Evolutionary conservation across 2,797 vertebrate species (phyloP), one percentile per base, ranked within the genome.

Genomic region (Sardinella longiceps): DNA sequence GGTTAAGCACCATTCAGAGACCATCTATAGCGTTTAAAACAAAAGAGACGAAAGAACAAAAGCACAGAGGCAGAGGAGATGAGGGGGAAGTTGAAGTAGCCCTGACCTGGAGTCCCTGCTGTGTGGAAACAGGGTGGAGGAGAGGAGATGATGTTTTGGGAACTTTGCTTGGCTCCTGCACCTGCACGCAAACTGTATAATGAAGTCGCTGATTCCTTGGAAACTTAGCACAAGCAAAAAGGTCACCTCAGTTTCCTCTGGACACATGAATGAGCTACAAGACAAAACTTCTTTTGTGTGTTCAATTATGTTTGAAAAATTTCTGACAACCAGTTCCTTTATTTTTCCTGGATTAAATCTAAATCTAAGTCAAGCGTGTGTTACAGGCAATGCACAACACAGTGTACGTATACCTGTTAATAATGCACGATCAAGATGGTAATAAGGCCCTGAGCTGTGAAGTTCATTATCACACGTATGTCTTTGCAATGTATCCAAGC

Each of bases 1-100:
- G 70, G 33, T 77, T 77, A 77, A 77, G 18, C 70, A 43, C 37
- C 37, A 77, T 23, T 37, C 70, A 77, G 70, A 77, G 70, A 43
- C 70, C 37, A 43, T 43, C 23, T 77, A 77, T 10, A 43, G 70
- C 43, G 37, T 77, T 10, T 77, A 43, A 43, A 77, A 60, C 33
- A 77, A 77, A 77, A 77, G 70, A 43, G n/a, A 58, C 23, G n/a
- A n/a, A n/a, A 60, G 18, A 23, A 23, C 46, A 58, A 77, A 23
- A 77, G 33, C 70, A 43, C 15, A 15, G 33, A 77, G 39, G 23
- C 18, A 77, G 33, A 33, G 33, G 18, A 70, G 63, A 70, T 23
- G 37, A 77, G 23, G 56, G n/a, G 9, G 1, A 25, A 60, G 7
- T 10, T 60, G n/a, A 60, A 60, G 23, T n/a, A 10, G 23, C 56